Evolutionary conservation across 2,888 invertebrate species (phyloP).

Genomic region (Dynastes tityus): DNA sequence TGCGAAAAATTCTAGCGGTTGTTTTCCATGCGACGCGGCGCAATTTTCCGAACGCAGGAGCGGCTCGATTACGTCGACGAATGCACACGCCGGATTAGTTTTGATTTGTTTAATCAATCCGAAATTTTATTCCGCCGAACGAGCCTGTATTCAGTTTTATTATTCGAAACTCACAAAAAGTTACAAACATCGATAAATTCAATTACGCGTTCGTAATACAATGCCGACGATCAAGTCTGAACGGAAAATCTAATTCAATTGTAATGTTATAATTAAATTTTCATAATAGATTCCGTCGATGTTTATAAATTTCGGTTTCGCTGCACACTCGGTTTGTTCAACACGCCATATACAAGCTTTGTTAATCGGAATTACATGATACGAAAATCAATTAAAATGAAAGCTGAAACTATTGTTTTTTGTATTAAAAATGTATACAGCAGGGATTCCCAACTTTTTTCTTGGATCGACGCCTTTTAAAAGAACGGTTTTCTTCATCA

Average conservation of each 20-base stretch:
- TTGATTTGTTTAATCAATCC: constrained; percentile 34
- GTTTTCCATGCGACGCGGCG: not conserved
- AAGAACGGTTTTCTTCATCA: no score
- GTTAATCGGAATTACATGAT: no score
- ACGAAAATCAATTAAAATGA: no score
- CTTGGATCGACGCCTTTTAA: no score
- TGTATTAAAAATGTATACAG: no score
- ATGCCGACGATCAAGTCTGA: not conserved
- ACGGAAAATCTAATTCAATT: not conserved
- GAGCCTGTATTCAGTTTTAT: constrained; percentile 19
- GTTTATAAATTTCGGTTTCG: not conserved
- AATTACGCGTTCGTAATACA: constrained; percentile 19
- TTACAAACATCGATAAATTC: constrained; percentile 1
- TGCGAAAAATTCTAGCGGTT: constrained; percentile 22
- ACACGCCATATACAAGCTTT: no score
- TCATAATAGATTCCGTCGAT: not conserved
- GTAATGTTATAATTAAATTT: constrained; percentile 7
- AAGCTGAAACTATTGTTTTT: no score
- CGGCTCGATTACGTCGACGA: not conserved
- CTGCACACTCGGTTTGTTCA: no score
- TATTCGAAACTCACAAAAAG: constrained; percentile 17
- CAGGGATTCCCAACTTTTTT: no score
- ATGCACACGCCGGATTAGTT: not conserved
- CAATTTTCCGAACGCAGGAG: not conserved
- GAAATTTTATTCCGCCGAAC: not conserved